phyloP scores from a whole-genome alignment of 2,797 vertebrate species.

The Pelobates cultripes region DNA sequence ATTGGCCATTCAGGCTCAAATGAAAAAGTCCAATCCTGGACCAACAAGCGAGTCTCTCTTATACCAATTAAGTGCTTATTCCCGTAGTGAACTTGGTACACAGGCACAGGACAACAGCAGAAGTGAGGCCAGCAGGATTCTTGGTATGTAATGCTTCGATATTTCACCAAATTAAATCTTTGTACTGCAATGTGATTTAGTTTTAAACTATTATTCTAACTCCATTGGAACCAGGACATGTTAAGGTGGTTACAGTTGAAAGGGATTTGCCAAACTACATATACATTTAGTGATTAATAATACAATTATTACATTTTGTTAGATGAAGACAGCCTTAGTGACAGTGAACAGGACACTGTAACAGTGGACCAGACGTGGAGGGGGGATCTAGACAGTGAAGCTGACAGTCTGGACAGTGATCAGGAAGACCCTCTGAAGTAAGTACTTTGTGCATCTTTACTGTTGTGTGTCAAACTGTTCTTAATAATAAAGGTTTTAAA shows the following conservation, averaged over 20 bases:
- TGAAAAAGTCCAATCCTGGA: constrained; percentile 82
- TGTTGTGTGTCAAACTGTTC: too few species aligned
- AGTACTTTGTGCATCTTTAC: constrained; percentile 51
- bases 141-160: constrained; percentile 74
- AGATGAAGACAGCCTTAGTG: constrained; percentile 97
- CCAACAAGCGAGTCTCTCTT: constrained; percentile 84
- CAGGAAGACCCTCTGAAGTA: constrained; percentile 97
- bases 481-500: background rate
- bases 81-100: constrained; percentile 75
- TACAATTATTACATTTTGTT: constrained; percentile 18
- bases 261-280: too few species aligned
- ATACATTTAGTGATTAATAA: too few species aligned
- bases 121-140: constrained; percentile 85
- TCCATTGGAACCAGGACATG: too few species aligned
- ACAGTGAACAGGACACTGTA: constrained; percentile 86
- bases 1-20: constrained; percentile 87
- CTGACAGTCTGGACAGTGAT: constrained; percentile 94
- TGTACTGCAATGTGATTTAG: too few species aligned
- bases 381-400: constrained; percentile 96
- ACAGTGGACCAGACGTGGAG: constrained; percentile 94
- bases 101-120: constrained; percentile 77
- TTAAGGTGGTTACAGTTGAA: too few species aligned
- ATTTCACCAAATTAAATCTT: too few species aligned
- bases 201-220: too few species aligned
- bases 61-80: constrained; percentile 91